Base-by-base conservation (phyloP, 2,113 vertebrate species). In the Himantopus leucocephalus region DNA sequence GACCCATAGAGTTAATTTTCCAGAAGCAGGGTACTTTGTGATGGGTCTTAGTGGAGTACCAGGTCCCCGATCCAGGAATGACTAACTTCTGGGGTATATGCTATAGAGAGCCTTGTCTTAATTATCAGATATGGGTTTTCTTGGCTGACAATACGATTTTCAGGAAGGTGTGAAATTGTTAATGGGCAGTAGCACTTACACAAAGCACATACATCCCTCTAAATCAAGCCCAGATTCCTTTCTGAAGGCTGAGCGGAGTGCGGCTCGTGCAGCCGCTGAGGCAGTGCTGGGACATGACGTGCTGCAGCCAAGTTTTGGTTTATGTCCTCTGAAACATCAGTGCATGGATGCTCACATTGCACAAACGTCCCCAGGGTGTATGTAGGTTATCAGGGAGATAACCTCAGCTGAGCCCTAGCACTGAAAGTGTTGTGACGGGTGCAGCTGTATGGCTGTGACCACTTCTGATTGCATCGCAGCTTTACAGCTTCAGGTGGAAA, bases 331-430 rank as follows among this genome's bases (percentile, higher is more conserved):
- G 55, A 59, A 70, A 6, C 20, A 10, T 7, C 73, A 18, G 32
- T 5, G 4, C 3, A 10, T 24, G 95, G 90, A 16, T 43, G 60
- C 35, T 12, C 64, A 13, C 23, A 0, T 15, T 41, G 68, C 72
- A 45, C 50, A 9, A 4, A 0, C 1, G 18, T 79, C 86, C 87
- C 89, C 3, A 0, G 89, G 89, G 81, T 23, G 26, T 0, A 1
- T 4, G 21, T 20, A 4, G 81, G 85, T 93, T 94, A 94, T 93
- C 93, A 45, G 81, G 4, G 91, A 95, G 91, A 96, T 81, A 91
- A 95, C 87, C 89, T 53, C 6, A 0, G 22, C 82, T 22, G 27
- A 58, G 71, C 62, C n/a, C 62, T 64, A 15, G 79, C 39, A 0
- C 88, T 35, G 15, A 1, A n/a, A 70, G 52, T 19, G 19, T 63